These are phyloP conservation scores for Heteractis magnifica DNA, from an alignment of 92 coral and sea anemone genomes.

Conservation along the genomic window DNA sequence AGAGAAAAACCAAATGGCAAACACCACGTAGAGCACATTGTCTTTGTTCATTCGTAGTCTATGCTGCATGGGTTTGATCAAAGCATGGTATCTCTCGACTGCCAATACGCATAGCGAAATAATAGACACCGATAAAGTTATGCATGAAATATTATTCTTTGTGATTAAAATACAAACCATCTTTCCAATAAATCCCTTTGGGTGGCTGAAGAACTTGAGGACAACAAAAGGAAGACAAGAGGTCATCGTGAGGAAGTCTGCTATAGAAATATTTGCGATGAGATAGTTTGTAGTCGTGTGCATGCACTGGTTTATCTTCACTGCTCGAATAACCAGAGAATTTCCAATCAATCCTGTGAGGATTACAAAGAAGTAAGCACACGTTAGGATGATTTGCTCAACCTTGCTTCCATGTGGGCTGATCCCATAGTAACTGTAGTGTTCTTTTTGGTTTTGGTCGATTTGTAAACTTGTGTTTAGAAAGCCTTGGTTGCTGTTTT, in stretches of 20 bases:
- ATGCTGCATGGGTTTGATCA: slow-evolving; percentile 53
- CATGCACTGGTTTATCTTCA: slow-evolving; percentile 40
- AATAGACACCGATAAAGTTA: slow-evolving; percentile 51
- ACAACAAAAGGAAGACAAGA: slow-evolving; percentile 43
- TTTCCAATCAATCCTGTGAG: slow-evolving; percentile 42
- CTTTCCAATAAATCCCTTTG: slow-evolving; percentile 38
- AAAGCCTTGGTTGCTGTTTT: not conserved
- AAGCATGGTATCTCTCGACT: slow-evolving; percentile 58
- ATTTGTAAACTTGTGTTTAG: not conserved
- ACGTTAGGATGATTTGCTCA: slow-evolving; percentile 25
- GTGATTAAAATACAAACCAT: slow-evolving; percentile 48
- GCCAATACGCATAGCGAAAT: slow-evolving; percentile 57
- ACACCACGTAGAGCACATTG: slow-evolving; percentile 45
- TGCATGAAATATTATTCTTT: slow-evolving; percentile 42
- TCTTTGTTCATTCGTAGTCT: slow-evolving; percentile 44
- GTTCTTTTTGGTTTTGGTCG: not conserved
- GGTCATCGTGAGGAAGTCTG: slow-evolving; percentile 50
- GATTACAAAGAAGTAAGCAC: slow-evolving; percentile 37
- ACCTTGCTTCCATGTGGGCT: not conserved
- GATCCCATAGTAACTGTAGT: slow-evolving; percentile 4
- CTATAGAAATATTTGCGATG: slow-evolving; percentile 52
- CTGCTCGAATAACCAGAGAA: slow-evolving; percentile 33
- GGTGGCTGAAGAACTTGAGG: slow-evolving; percentile 40
- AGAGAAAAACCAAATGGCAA: slow-evolving; percentile 42
- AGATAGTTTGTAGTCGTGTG: slow-evolving; percentile 61